Evolutionary conservation across 2,888 invertebrate species (phyloP).

Genomic region (Caenorhabditis angaria): DNA sequence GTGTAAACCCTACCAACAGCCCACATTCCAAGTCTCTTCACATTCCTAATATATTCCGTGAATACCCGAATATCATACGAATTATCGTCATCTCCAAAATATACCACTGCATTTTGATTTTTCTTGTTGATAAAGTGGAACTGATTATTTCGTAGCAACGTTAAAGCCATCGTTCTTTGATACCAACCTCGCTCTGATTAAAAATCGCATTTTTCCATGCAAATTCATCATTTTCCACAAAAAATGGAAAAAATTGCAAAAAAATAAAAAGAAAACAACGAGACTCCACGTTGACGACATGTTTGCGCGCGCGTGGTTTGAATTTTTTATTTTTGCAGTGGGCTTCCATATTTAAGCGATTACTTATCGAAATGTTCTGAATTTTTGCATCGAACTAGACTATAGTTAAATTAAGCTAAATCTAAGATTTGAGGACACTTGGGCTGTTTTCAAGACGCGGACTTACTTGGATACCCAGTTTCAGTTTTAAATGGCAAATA

Average conservation of each 20-base stretch:
- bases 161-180: conserved; percentile 57
- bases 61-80: conserved; percentile 50
- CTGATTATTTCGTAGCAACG: conserved; percentile 46
- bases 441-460: too few relatives aligned
- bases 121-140: conserved; percentile 26
- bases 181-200: conserved; percentile 65
- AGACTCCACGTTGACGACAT: too few relatives aligned
- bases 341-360: too few relatives aligned
- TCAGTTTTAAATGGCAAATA: conserved; percentile 49
- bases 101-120: conserved; percentile 44
- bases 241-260: neutral
- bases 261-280: neutral
- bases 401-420: too few relatives aligned
- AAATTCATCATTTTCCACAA: too few relatives aligned
- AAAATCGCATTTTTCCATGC: too few relatives aligned
- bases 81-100: conserved; percentile 57
- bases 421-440: too few relatives aligned
- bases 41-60: conserved; percentile 48
- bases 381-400: too few relatives aligned
- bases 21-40: conserved; percentile 50
- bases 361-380: too few relatives aligned
- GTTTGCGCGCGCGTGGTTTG: too few relatives aligned
- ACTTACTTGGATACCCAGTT: conserved; percentile 52
- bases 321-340: too few relatives aligned
- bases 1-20: conserved; percentile 43